Evolutionary conservation across 1,140 invertebrate species (phyloP).

Genomic region (Lamellibrachia luymesi): DNA sequence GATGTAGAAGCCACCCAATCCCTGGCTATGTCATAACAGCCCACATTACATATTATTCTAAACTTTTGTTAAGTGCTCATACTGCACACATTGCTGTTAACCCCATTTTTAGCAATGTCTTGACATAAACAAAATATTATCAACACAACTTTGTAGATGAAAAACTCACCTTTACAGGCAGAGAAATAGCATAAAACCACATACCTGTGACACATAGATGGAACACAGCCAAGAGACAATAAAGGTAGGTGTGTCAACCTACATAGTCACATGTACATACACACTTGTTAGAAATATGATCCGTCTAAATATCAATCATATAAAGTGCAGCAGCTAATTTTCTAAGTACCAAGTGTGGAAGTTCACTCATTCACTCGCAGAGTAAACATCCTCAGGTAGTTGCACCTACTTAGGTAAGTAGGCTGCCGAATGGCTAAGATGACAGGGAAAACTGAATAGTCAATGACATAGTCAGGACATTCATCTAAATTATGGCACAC

Average conservation of each 20-base stretch:
- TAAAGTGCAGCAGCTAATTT: background rate
- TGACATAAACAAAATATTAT: background rate
- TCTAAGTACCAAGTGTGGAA: background rate
- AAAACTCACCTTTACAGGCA: background rate
- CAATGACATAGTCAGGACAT: background rate
- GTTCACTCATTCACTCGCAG: background rate
- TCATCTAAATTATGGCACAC: constrained; percentile 1
- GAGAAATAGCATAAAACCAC: background rate
- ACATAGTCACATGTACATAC: background rate
- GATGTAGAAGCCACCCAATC: too few species aligned
- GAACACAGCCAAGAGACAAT: background rate
- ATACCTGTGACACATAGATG: background rate
- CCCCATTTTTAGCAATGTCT: too few species aligned
- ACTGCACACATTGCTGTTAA: too few species aligned
- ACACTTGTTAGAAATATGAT: background rate
- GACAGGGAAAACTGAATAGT: background rate
- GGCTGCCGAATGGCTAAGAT: background rate
- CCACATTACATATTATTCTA: too few species aligned
- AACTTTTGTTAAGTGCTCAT: too few species aligned
- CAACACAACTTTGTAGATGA: background rate
- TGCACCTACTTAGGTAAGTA: background rate
- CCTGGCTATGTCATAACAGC: too few species aligned
- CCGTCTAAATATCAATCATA: background rate
- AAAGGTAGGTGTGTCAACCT: background rate
- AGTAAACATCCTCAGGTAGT: background rate